Evolutionary conservation across 2,888 invertebrate species (phyloP), one percentile per base, ranked within the genome.

Genomic region (Alviniconcha strummeri): DNA sequence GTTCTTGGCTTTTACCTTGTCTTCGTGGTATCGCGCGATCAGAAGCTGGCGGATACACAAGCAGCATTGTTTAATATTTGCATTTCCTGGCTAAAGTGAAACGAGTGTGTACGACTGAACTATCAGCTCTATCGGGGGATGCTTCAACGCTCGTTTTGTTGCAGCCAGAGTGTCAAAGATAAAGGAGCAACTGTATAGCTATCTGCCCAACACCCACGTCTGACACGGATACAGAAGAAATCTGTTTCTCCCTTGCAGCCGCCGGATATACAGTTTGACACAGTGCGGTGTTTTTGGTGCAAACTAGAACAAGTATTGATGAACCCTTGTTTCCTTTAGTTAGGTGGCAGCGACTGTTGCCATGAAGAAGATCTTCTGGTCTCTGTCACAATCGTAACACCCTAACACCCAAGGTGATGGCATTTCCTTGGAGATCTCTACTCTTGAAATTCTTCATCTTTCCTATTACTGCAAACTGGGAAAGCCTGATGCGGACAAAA

Each of bases 131-230:
- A 56, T 80, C 79, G 6, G 52, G 5, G 69, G 80, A 69, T 36
- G 55, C 64, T 69, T 80, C 79, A 78, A 19, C 67, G 52, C 64
- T 11, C 52, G n/a, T 69, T 54, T 13, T 55, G 69, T 19, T 55
- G 64, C 67, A 54, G 55, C 64, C 19, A 67, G 64, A 80, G 80
- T 80, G 80, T 80, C 80, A 80, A 80, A 80, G 80, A 80, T 80
- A 80, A 79, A 69, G 7, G 69, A 80, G 60, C 56, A n/a, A 15
- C 69, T 80, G 3, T 60, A 13, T 60, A 60, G 8, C 60, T 60
- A 69, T 80, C 69, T 79, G 67, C 64, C 69, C 60, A 60, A 15
- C 60, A 13, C 15, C 80, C 69, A 36, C 52, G 67, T 69, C 69
- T 80, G 80, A 69, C 80, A 80, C 69, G 69, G 55, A 9, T 64